Conservation (phyloP, 53 echinoderm and acorn worm species). For the Astropecten irregularis region DNA sequence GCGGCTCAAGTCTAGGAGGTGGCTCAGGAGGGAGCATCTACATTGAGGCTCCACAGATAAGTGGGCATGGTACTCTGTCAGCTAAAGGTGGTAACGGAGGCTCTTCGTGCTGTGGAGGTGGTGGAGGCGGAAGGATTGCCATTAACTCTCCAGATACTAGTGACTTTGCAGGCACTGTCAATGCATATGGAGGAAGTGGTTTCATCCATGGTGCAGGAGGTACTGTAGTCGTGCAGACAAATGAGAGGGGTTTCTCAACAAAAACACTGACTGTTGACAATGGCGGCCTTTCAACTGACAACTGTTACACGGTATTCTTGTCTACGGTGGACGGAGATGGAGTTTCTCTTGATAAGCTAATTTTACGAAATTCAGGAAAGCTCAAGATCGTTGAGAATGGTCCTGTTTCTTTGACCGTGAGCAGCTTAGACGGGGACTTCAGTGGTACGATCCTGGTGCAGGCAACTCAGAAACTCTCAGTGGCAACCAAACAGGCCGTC, state of each 20-base stretch:
- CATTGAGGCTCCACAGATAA: slow-evolving; percentile 34
- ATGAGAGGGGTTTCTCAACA: slow-evolving; percentile 16
- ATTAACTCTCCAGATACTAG: slow-evolving; percentile 42
- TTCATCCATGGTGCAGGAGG: slow-evolving; percentile 73
- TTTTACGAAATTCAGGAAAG: slow-evolving; percentile 54
- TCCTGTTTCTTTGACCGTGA: slow-evolving; percentile 50
- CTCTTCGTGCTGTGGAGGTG: slow-evolving; percentile 60
- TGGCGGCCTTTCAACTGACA: slow-evolving; percentile 14
- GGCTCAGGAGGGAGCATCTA: slow-evolving; percentile 82
- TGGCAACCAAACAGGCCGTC: slow-evolving; percentile 68
- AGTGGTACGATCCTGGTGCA: slow-evolving; percentile 68
- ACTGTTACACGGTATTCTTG: slow-evolving; percentile 51
- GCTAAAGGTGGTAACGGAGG: slow-evolving; percentile 77
- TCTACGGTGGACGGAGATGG: not conserved
- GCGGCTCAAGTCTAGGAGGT: slow-evolving; percentile 51
- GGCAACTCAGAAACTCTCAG: slow-evolving; percentile 66
- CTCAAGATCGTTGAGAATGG: slow-evolving; percentile 52
- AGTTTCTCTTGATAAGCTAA: slow-evolving; percentile 43
- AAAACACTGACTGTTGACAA: slow-evolving; percentile 66
- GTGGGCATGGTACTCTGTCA: slow-evolving; percentile 70
- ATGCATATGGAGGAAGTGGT: slow-evolving; percentile 71
- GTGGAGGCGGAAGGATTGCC: slow-evolving; percentile 84
- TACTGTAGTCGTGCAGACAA: slow-evolving; percentile 61
- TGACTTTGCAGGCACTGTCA: slow-evolving; percentile 69
- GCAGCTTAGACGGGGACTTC: slow-evolving; percentile 65